Evolutionary conservation across 2,888 invertebrate genomes (phyloP), one percentile per base, ranked within the genome.

Genomic region (Ariolimax columbianus): DNA sequence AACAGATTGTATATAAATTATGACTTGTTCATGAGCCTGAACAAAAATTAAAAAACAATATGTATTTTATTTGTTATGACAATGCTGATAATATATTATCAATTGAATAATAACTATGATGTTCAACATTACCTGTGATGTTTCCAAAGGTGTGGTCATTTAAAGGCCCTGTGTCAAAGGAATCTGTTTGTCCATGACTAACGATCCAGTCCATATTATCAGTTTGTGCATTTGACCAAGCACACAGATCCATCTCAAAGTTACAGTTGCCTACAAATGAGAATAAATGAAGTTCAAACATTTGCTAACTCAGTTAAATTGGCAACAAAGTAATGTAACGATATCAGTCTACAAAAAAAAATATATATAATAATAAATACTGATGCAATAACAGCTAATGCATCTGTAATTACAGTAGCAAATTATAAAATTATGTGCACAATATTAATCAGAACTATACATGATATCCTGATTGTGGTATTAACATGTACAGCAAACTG

Each of bases 101-200:
- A 63, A 63, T n/a, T 7, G 30, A 63, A 63, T 30, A n/a, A 30
- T 66, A 66, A 66, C 66, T 33, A 11, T 19, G 1, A 72, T 1
- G 26, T 3, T 40, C 4, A 7, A 14, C 51, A 33, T 23, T 47
- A 77, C 77, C 85, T 81, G 85, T 77, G 33, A 23, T 9, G 33
- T 85, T 85, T 43, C 55, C 38, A 51, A 38, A 78, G 40, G 81
- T 85, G 88, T 93, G 93, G 86, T 93, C 93, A 83, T 84, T 89
- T 23, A 86, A 84, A 9, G 93, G 93, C 11, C 93, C 93, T 26
- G 94, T 94, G n/a, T 86, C 87, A 33, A 75, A 23, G 26, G 89
- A 88, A 1, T 70, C 59, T 33, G 91, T 91, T n/a, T 78, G 75
- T 14, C 91, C 91, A 68, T 87, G 88, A 33, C 89, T 87, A n/a